A percentile compares a stretch with the other conserved stretches of the same genome.
These are phyloP conservation scores for Rhopalosiphum padi DNA, from an alignment of 1,140 invertebrate species.

Conservation along the genomic window DNA sequence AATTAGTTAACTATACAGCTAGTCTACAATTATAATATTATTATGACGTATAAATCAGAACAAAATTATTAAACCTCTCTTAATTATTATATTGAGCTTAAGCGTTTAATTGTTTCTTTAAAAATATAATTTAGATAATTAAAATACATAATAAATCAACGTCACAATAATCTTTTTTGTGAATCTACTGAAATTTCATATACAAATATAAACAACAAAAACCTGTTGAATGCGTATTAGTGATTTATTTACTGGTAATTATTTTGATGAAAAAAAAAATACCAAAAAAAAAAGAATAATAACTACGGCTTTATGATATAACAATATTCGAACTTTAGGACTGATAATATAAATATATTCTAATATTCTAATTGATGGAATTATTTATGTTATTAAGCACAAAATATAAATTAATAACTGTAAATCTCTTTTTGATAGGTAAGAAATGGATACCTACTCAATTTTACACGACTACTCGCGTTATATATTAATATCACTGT, in stretches of 20 bases:
- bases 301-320: not conserved
- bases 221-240: not conserved
- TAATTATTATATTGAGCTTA: not conserved
- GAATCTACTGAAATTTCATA: not conserved
- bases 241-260: not conserved
- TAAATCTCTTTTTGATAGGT: not conserved
- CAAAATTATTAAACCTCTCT: not conserved
- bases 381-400: not conserved
- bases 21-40: not conserved
- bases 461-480: not conserved
- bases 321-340: not conserved
- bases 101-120: not conserved
- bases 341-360: not conserved
- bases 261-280: not conserved
- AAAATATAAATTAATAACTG: not conserved
- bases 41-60: not conserved
- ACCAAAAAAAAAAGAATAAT: not conserved
- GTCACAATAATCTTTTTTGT: not conserved
- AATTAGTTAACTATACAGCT: not conserved
- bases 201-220: not conserved
- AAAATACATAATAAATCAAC: not conserved
- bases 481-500: not conserved
- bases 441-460: no score
- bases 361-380: not conserved
- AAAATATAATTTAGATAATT: not conserved